Percentiles rank a stretch among this genome's conserved stretches.
Evolutionary conservation across 2,888 invertebrate genomes (phyloP).

Genomic region (Melanotus villosus): DNA sequence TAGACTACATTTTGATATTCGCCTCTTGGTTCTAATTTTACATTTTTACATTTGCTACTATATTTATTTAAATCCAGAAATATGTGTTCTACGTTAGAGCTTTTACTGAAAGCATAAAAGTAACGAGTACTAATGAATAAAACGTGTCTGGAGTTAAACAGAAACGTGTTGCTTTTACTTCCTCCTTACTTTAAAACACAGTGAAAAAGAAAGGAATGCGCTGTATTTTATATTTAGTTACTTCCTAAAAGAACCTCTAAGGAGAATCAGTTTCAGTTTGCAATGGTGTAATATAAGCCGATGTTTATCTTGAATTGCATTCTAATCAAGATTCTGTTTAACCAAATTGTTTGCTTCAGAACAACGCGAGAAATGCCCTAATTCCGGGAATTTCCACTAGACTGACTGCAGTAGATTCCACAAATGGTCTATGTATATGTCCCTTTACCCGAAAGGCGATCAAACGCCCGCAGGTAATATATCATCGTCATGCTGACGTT

Average conservation of each 20-base stretch:
- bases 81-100: slow-evolving; percentile 16
- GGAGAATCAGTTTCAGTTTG: no score
- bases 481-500: slow-evolving; percentile 14
- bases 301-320: no score
- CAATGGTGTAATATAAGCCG: no score
- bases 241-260: no score
- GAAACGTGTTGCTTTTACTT: slow-evolving; percentile 23
- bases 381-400: slow-evolving; percentile 21
- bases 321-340: neutral
- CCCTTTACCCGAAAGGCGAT: neutral
- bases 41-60: neutral
- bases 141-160: slow-evolving; percentile 23
- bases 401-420: slow-evolving; percentile 15
- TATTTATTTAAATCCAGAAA: slow-evolving; percentile 19
- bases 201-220: neutral
- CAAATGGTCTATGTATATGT: slow-evolving; percentile 14
- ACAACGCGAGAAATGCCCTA: neutral
- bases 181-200: neutral
- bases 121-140: slow-evolving; percentile 26
- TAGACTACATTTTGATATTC: no score
- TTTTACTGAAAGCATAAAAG: slow-evolving; percentile 21
- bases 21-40: neutral
- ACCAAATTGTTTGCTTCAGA: neutral
- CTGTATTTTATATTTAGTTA: neutral
- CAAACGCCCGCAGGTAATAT: slow-evolving; percentile 22